A percentile compares a stretch with the other conserved stretches of the same genome.
phyloP scores from a whole-genome alignment of 2,113 vertebrate species.

The Leucosticte australis region DNA sequence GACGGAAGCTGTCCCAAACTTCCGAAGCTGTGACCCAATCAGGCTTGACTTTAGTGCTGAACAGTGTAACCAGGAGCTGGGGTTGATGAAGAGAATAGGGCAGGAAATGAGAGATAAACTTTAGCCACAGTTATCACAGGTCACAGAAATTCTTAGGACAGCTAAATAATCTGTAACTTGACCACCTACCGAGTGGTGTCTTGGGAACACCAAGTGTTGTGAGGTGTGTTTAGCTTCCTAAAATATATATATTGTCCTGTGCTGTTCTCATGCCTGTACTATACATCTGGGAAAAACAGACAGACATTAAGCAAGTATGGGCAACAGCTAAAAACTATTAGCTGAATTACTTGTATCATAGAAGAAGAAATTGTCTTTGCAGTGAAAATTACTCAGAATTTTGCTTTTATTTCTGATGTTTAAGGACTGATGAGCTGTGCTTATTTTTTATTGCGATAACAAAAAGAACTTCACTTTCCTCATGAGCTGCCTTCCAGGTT shows the following conservation, averaged over 20 bases:
- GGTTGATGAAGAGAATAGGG: neutral
- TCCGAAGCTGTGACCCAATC: neutral
- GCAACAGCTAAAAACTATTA: neutral
- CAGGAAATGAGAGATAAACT: slow-evolving; percentile 39
- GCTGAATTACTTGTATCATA: neutral
- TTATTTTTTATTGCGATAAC: neutral
- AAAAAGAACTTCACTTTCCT: neutral
- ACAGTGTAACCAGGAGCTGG: neutral
- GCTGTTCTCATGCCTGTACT: neutral
- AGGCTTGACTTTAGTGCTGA: neutral
- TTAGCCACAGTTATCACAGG: slow-evolving; percentile 16
- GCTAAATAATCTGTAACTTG: slow-evolving; percentile 30
- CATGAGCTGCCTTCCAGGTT: neutral
- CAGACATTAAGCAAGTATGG: neutral
- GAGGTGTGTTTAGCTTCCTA: neutral
- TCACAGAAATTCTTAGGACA: neutral
- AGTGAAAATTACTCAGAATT: neutral
- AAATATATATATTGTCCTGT: neutral
- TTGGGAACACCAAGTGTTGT: neutral
- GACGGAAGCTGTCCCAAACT: neutral
- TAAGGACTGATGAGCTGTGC: neutral
- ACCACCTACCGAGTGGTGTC: neutral
- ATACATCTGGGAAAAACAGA: neutral
- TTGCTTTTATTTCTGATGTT: neutral
- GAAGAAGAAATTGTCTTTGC: neutral